A percentile compares a stretch with the other conserved stretches of the same genome.
These are phyloP conservation scores for Saguinus oedipus DNA, from an alignment of 2,797 vertebrate species.

Conservation along the genomic window DNA sequence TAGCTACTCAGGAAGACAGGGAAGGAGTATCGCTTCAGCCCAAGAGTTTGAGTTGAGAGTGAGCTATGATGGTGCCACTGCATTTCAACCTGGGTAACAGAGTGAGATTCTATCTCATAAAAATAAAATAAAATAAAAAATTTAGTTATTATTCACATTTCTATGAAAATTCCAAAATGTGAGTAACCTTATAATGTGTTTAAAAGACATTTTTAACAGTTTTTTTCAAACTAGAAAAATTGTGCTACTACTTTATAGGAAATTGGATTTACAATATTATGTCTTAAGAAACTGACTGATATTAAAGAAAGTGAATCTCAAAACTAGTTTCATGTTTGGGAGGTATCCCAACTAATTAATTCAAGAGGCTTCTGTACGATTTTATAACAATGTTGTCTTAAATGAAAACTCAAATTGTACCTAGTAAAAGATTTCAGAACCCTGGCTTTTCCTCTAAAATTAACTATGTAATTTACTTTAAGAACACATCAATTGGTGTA, in stretches of 20 bases:
- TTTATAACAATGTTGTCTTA: slow-evolving; percentile 51
- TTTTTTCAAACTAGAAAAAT: slow-evolving; percentile 48
- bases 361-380: slow-evolving; percentile 46
- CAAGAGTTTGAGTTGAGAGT: background rate
- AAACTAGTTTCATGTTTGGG: slow-evolving; percentile 1
- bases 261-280: background rate
- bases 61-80: background rate
- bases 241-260: slow-evolving; percentile 3
- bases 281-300: background rate
- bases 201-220: background rate
- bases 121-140: too few relatives aligned
- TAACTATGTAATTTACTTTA: background rate
- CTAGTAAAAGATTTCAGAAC: background rate
- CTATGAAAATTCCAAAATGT: slow-evolving; percentile 31
- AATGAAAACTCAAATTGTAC: slow-evolving; percentile 12
- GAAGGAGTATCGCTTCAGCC: background rate
- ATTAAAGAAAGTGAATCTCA: slow-evolving; percentile 27
- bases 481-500: background rate
- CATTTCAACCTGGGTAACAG: background rate
- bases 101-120: background rate
- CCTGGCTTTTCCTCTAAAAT: slow-evolving; percentile 40
- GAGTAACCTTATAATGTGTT: background rate
- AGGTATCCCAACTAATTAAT: slow-evolving; percentile 7
- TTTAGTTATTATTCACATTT: slow-evolving; percentile 13
- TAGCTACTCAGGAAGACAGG: background rate